These are phyloP conservation scores for Mormyrops boulengeri DNA, from an alignment of 2,797 vertebrate genomes.

Conservation along the genomic window DNA sequence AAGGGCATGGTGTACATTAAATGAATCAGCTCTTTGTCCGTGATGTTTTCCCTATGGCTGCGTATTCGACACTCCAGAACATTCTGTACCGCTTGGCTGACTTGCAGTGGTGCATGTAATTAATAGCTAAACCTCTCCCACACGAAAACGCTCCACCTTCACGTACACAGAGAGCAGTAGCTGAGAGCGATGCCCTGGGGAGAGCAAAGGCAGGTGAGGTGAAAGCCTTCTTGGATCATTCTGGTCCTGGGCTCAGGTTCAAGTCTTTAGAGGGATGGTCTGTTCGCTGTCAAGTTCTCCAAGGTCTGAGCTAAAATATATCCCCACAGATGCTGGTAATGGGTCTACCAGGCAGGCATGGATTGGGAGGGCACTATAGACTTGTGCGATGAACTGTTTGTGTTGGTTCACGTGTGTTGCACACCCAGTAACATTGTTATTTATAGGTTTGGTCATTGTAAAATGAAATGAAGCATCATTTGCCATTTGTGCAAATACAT, in stretches of 20 bases:
- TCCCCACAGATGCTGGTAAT: not conserved
- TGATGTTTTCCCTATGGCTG: not conserved
- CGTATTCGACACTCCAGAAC: not conserved
- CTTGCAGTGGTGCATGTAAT: not conserved
- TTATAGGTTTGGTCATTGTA: not conserved
- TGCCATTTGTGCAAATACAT: not conserved
- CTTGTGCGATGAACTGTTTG: not conserved
- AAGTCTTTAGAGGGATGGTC: not conserved
- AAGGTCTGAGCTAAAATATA: not conserved
- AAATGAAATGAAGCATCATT: not conserved
- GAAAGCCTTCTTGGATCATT: not conserved
- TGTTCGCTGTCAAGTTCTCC: not conserved
- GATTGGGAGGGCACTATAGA: not conserved
- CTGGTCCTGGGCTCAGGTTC: not conserved
- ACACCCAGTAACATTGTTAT: not conserved
- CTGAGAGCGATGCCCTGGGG: not conserved
- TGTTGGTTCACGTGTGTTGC: slow-evolving; percentile 3
- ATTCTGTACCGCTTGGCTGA: not conserved
- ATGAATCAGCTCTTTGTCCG: not conserved
- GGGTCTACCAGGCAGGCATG: not conserved
- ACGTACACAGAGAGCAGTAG: not conserved
- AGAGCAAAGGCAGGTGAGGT: not conserved
- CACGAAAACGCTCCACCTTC: not conserved
- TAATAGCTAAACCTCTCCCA: not conserved
- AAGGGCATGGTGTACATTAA: not conserved